Conservation (phyloP, 2,113 vertebrate genomes). For the Hypocryptadius cinnamomeus region DNA sequence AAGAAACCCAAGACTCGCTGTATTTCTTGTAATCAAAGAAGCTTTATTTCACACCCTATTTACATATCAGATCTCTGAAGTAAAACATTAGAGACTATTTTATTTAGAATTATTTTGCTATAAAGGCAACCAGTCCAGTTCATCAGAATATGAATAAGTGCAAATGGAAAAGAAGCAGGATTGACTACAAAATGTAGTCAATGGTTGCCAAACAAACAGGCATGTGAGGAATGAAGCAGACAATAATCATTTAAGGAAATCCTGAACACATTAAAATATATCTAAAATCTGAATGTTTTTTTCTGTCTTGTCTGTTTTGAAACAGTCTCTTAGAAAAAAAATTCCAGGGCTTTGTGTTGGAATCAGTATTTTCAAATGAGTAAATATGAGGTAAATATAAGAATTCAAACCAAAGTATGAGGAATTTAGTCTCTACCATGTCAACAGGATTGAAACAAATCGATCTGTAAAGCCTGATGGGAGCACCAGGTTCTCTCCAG, state of each 20-base stretch:
- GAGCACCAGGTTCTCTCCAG: background rate
- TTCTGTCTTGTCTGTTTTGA: background rate
- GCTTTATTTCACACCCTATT: background rate
- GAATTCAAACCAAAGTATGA: background rate
- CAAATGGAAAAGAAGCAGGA: background rate
- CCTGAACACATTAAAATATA: background rate
- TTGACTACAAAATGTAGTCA: background rate
- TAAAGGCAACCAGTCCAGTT: background rate
- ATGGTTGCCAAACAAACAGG: background rate
- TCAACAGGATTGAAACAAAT: background rate
- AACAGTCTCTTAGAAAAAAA: background rate
- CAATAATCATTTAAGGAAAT: background rate
- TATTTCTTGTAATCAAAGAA: background rate
- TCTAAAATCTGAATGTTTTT: background rate
- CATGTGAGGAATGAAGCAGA: background rate
- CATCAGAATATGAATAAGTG: background rate
- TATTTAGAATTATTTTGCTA: background rate
- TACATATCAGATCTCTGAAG: background rate
- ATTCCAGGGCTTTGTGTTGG: background rate
- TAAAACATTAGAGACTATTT: background rate
- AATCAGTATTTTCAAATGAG: background rate
- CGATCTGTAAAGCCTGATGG: background rate
- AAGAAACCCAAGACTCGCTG: background rate
- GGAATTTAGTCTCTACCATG: background rate
- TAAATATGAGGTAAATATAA: background rate